phyloP scores from a whole-genome alignment of 2,797 vertebrate genomes.

The Fringilla coelebs region DNA sequence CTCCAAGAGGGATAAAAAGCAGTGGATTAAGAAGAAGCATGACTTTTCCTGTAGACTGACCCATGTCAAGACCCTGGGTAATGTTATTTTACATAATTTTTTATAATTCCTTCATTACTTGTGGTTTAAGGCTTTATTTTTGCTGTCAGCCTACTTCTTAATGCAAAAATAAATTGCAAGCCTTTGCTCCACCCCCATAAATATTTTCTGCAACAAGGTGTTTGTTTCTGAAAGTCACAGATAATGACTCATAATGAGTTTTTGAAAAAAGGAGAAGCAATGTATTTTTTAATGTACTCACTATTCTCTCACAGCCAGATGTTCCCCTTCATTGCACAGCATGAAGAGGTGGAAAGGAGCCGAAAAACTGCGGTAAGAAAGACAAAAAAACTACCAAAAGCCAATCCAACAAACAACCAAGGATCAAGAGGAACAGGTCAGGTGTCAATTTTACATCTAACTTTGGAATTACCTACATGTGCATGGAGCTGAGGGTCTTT shows the following conservation, averaged over 20 bases:
- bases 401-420: background rate
- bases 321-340: slow-evolving; percentile 25
- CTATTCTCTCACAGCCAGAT: slow-evolving; percentile 8
- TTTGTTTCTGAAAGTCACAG: slow-evolving; percentile 44
- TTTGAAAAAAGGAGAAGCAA: slow-evolving; percentile 21
- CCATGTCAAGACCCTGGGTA: background rate
- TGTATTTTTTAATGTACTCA: background rate
- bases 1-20: background rate
- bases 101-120: background rate
- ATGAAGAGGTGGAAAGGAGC: background rate
- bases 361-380: background rate
- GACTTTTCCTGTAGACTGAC: background rate
- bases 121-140: background rate
- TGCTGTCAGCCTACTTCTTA: background rate
- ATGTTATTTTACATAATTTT: background rate
- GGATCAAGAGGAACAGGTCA: background rate
- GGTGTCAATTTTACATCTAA: background rate
- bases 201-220: slow-evolving; percentile 31
- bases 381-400: background rate
- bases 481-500: background rate
- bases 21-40: background rate
- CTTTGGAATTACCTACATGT: background rate
- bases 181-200: background rate
- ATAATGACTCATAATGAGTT: slow-evolving; percentile 41
- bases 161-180: background rate